Base-by-base conservation (phyloP, 2,888 invertebrate genomes). In the Drosophila demipolita region DNA sequence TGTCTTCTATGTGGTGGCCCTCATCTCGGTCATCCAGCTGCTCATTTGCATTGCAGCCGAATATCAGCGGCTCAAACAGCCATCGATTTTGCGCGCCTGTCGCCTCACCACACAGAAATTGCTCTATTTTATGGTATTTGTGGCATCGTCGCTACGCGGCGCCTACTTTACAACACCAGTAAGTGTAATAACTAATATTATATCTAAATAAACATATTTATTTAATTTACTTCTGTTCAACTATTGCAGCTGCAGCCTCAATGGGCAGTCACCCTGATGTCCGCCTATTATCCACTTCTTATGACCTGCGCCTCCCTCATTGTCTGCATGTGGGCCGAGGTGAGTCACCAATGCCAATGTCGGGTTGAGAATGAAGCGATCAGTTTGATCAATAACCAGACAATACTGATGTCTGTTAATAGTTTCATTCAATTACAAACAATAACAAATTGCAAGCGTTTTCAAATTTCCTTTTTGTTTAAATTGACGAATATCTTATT, bases 261-360 rank as follows among this genome's bases (percentile, higher is more conserved):
- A 78, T 98, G 98, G 98, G 96, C 98, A 12, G 96, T 96, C 71
- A 97, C 97, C 91, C 94, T 98, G 52, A 95, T 97, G 87, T 97
- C 97, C 32, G 97, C 98, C 0, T 98, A 97, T 93, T 98, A 98
- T 93, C 98, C 98, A 1, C 94, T 98, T 52, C 94, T 98, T 67
- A 95, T 98, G 94, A 97, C 97, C 12, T 97, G 98, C 60, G 96
- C 97, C 0, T 98, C 98, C 0, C 94, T 98, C 71, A 96, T 98
- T 81, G 98, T 98, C 78, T 98, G 98, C 93, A 97, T 98, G 92
- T 98, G 98, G 98, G 98, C 98, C 48, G 98, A 98, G 96, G 97
- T 97, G 93, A 95, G 95, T 94, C 11, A 38, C 15, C 45, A 2
- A 45, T 45, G 45, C 17, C 38, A 26, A 23, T 45, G 2, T 40